These are phyloP conservation scores for Ceratina japonica DNA, from an alignment of 1,140 invertebrate genomes.

Conservation along the genomic window DNA sequence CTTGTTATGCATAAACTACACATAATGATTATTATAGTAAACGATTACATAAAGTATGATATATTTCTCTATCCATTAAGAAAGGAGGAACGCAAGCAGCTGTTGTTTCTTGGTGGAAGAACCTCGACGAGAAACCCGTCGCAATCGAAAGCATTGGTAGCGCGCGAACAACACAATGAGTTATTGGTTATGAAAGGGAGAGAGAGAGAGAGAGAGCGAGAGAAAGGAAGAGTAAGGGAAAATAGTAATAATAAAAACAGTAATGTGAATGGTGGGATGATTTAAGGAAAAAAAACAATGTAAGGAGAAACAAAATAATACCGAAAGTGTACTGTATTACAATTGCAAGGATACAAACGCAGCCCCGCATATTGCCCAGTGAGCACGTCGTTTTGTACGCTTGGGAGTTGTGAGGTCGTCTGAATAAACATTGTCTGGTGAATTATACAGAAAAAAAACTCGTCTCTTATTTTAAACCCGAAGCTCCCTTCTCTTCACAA, in stretches of 20 bases:
- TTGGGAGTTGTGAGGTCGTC: conserved; percentile 85
- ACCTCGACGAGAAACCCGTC: conserved; percentile 27
- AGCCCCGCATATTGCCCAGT: conserved; percentile 81
- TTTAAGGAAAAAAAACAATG: conserved; percentile 20
- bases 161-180: conserved; percentile 1
- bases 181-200: no score
- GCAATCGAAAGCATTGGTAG: conserved; percentile 13
- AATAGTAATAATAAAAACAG: conserved; percentile 23
- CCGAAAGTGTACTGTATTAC: conserved; percentile 63
- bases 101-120: conserved; percentile 62
- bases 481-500: not conserved
- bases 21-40: conserved; percentile 80
- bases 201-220: not conserved
- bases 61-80: conserved; percentile 80
- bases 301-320: conserved; percentile 7
- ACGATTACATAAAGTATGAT: conserved; percentile 80
- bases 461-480: conserved; percentile 65
- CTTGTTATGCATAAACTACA: conserved; percentile 80
- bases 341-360: conserved; percentile 70
- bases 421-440: conserved; percentile 86
- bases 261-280: conserved; percentile 34
- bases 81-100: conserved; percentile 69
- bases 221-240: conserved; percentile 24
- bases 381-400: conserved; percentile 82
- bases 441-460: conserved; percentile 79